Evolutionary conservation across 1,140 invertebrate genomes (phyloP), one percentile per base, ranked within the genome.

Genomic region (Bombus superbus): DNA sequence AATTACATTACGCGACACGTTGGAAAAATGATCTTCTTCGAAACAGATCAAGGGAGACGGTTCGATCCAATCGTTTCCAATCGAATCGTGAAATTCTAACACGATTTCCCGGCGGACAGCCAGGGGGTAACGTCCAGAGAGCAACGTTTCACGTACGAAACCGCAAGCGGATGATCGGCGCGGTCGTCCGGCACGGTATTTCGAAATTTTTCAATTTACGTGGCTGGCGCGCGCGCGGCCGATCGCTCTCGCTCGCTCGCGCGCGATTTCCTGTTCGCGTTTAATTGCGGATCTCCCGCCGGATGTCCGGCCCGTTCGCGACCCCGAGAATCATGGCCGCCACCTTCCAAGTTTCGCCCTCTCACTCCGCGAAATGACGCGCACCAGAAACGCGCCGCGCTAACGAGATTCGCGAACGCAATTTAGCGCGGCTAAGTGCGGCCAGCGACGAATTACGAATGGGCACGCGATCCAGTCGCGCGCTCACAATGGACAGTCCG

Each of bases 331-430:
- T 53, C 75, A 35, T 69, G 40, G 68, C 32, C 22, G 32, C 40
- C 83, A 59, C 83, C 83, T 85, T 85, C 76, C 53, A 85, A 80
- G 83, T 85, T 72, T 72, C 76, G 83, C 32, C 32, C 44, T n/a
- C 47, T 66, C 64, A 13, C 64, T 66, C 32, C 32, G 40, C 77
- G 73, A 86, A 86, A 89, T 86, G 81, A 78, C 79, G 57, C 86
- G 69, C 74, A 62, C 74, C 79, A 91, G 74, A 87, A 85, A 81
- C 64, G n/a, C 76, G 77, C 22, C 84, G 32, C 66, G 83, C 75
- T 91, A 90, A 92, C 91, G 85, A 86, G 86, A 91, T 91, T 90
- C 88, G 81, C 83, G 89, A 85, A 91, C 68, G 91, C 86, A 87
- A 92, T 92, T 91, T 90, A 82, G 81, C 82, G 78, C 75, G 89